Conservation (phyloP, 2,797 vertebrate species). For the Eulemur albifrons region DNA sequence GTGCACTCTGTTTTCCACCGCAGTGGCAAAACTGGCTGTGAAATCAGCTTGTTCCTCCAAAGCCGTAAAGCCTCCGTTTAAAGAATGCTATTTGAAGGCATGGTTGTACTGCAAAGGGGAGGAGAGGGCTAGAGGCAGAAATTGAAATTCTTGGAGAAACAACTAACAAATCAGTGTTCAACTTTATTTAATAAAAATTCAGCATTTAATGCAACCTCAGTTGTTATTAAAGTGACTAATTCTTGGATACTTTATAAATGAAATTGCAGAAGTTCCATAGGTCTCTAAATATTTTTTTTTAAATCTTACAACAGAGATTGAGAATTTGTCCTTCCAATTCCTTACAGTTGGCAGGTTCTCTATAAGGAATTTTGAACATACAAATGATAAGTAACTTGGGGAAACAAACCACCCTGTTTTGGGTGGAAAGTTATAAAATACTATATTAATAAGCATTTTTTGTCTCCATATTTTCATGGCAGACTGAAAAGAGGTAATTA, state of each 20-base stretch:
- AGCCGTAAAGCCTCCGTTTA: conserved; percentile 67
- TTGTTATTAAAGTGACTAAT: conserved; percentile 37
- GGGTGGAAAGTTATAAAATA: not conserved
- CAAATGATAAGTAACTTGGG: not conserved
- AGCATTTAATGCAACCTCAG: not conserved
- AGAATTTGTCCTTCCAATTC: conserved; percentile 18
- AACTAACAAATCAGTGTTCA: not conserved
- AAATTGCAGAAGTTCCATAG: conserved; percentile 47
- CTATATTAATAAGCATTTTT: not conserved
- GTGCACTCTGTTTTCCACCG: conserved; percentile 79
- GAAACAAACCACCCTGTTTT: not conserved
- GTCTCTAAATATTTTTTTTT: conserved; percentile 39
- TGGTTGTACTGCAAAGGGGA: not conserved
- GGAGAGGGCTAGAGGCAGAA: not conserved
- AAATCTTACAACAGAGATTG: not conserved
- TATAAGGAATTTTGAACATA: conserved; percentile 40
- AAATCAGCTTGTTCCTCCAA: conserved; percentile 78
- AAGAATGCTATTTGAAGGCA: conserved; percentile 75
- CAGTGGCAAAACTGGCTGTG: conserved; percentile 84
- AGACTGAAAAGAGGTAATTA: not conserved
- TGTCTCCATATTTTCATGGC: not conserved
- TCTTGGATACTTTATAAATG: conserved; percentile 65
- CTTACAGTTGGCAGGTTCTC: not conserved
- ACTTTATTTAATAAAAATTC: conserved; percentile 33
- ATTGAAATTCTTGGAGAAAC: conserved; percentile 2